Conservation (phyloP, 2,113 vertebrate genomes). For the Corvus cornix region DNA sequence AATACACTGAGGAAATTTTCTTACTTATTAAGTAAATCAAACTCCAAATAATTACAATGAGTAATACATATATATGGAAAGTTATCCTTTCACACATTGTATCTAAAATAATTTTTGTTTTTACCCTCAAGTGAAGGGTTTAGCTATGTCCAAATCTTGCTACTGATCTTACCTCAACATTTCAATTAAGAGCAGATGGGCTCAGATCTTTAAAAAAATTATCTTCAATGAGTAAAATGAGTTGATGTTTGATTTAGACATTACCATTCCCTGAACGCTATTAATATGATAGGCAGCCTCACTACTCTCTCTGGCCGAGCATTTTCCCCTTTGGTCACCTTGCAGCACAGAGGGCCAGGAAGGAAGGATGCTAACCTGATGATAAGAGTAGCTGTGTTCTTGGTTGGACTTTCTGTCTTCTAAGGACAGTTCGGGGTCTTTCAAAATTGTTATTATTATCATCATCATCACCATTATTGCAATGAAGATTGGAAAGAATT, state of each 20-base stretch:
- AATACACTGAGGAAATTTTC: not conserved
- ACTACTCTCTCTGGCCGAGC: not conserved
- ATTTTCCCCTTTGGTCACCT: not conserved
- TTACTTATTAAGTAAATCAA: not conserved
- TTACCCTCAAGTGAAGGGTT: not conserved
- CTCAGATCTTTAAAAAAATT: not conserved
- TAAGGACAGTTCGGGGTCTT: not conserved
- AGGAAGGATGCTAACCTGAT: not conserved
- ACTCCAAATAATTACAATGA: not conserved
- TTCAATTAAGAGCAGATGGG: not conserved
- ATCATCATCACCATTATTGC: not conserved
- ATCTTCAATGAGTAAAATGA: not conserved
- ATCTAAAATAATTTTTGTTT: not conserved
- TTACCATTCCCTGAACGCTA: not conserved
- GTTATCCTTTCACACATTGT: not conserved
- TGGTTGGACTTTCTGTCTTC: not conserved
- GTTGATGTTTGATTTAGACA: not conserved
- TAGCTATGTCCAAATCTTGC: not conserved
- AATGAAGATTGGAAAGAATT: not conserved
- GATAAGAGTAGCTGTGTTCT: not conserved
- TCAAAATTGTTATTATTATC: not conserved
- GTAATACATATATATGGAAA: not conserved
- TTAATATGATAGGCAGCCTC: not conserved
- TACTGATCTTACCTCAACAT: not conserved
- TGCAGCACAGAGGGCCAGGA: not conserved